phyloP scores from a whole-genome alignment of 2,797 vertebrate genomes.

The Poecile montanus region DNA sequence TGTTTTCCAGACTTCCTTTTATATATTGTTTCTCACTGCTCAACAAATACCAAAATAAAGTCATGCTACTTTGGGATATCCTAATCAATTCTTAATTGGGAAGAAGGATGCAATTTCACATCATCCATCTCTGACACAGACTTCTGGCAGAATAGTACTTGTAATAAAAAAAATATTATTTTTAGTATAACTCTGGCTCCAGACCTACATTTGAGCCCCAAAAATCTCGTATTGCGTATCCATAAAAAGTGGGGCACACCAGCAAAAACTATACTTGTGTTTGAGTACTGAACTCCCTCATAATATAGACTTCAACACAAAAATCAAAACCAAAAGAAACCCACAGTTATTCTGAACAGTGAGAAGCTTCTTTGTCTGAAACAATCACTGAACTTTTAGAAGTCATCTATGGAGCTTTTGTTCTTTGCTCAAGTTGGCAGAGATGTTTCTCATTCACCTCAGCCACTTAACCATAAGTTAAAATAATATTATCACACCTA shows the following conservation, averaged over 20 bases:
- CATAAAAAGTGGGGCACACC: background rate
- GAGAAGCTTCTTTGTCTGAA: background rate
- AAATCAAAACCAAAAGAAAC: background rate
- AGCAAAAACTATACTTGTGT: background rate
- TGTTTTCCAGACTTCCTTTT: background rate
- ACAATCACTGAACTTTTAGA: background rate
- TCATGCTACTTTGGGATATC: background rate
- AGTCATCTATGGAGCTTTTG: background rate
- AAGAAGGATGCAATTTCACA: background rate
- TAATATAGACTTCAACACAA: background rate
- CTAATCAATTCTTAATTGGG: background rate
- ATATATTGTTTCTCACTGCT: background rate
- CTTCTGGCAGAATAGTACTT: background rate
- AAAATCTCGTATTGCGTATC: background rate
- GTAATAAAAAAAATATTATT: background rate
- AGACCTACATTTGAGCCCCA: background rate
- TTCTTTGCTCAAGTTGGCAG: background rate
- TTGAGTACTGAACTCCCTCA: background rate
- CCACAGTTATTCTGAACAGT: background rate
- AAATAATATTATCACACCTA: background rate
- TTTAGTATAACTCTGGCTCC: background rate
- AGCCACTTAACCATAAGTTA: background rate
- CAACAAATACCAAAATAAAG: background rate
- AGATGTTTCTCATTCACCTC: background rate
- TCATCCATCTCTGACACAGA: background rate